phyloP scores from a whole-genome alignment of 2,797 vertebrate genomes.

The Oreochromis grahami region DNA sequence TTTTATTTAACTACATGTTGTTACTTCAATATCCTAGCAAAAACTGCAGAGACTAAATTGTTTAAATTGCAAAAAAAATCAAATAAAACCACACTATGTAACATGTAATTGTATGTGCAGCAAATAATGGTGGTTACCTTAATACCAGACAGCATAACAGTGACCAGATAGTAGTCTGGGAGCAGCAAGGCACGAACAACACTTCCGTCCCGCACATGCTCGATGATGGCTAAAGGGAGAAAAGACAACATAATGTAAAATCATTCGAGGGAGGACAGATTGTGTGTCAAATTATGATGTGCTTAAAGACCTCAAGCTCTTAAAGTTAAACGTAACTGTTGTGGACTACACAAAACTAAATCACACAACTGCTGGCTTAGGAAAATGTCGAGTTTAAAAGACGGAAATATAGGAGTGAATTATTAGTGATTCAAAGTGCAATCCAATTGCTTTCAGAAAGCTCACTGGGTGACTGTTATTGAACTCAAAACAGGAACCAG shows the following conservation, averaged over 20 bases:
- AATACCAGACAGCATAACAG: constrained; percentile 94
- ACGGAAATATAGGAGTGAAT: background rate
- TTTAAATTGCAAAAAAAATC: background rate
- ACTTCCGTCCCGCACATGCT: constrained; percentile 94
- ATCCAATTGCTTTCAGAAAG: background rate
- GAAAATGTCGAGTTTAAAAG: background rate
- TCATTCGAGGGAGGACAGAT: background rate
- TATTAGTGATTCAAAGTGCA: background rate
- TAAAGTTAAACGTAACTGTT: background rate
- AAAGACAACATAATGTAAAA: background rate
- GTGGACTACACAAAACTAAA: background rate
- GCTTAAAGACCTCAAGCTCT: background rate
- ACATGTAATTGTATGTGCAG: background rate
- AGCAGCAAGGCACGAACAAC: constrained; percentile 94
- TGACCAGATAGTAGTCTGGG: constrained; percentile 92
- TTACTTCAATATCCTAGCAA: background rate
- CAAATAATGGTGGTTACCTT: constrained; percentile 80
- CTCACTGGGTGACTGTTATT: background rate
- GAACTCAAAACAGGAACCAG: background rate
- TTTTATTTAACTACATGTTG: background rate
- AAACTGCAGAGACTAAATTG: background rate
- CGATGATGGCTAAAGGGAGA: constrained; percentile 85
- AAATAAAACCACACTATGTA: background rate
- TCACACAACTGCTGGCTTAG: background rate
- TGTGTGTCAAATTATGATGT: background rate